Conservation (phyloP, 2,888 invertebrate genomes). For the Ecliptopera silaceata region DNA sequence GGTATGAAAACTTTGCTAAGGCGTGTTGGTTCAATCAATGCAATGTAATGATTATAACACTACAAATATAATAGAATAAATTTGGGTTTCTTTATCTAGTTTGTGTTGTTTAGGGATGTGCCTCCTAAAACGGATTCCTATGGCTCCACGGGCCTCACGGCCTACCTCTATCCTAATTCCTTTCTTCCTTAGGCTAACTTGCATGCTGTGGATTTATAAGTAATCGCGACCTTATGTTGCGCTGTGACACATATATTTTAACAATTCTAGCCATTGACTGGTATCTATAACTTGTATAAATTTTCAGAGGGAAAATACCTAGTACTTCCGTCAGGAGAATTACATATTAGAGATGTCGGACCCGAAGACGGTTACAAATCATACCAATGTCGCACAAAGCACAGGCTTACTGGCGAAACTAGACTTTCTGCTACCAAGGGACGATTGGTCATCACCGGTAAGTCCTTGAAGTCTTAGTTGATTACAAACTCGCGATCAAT, state of each 20-base stretch:
- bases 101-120: slow-evolving; percentile 49
- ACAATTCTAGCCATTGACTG: slow-evolving; percentile 6
- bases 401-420: slow-evolving; percentile 96
- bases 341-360: slow-evolving; percentile 97
- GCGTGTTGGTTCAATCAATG: neutral
- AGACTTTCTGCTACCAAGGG: slow-evolving; percentile 96
- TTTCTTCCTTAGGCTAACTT: slow-evolving; percentile 82
- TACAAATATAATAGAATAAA: too few relatives aligned
- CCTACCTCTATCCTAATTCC: slow-evolving; percentile 77
- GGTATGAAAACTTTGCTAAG: slow-evolving; percentile 52
- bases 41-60: neutral
- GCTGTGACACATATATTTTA: slow-evolving; percentile 34
- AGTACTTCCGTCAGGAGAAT: slow-evolving; percentile 96
- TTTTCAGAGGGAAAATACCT: slow-evolving; percentile 95
- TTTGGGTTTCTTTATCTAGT: neutral
- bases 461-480: slow-evolving; percentile 62
- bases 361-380: slow-evolving; percentile 97
- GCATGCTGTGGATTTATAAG: slow-evolving; percentile 76
- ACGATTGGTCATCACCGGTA: slow-evolving; percentile 97
- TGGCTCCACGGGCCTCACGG: slow-evolving; percentile 84
- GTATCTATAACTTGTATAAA: slow-evolving; percentile 30
- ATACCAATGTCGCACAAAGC: slow-evolving; percentile 96
- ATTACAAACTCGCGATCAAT: slow-evolving; percentile 39
- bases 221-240: slow-evolving; percentile 72
- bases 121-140: slow-evolving; percentile 61